phyloP scores from a whole-genome alignment of 2,888 invertebrate genomes.

The Cephus pygmeus region DNA sequence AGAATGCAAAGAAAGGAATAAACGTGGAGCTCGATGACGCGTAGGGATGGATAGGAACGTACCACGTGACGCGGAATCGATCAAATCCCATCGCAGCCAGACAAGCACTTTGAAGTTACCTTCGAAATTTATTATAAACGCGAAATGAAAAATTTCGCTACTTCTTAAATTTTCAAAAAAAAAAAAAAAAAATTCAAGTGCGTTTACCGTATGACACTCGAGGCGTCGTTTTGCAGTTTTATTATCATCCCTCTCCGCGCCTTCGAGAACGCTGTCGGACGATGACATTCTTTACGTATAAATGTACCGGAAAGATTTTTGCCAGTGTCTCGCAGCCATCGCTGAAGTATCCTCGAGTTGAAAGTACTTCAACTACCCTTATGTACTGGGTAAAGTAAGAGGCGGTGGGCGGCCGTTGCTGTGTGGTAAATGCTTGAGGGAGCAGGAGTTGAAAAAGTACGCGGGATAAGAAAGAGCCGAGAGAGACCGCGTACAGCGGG shows the following conservation, averaged over 20 bases:
- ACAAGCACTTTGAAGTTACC: neutral
- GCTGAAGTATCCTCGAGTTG: neutral
- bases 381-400: conserved; percentile 35
- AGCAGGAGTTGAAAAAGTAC: neutral
- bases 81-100: neutral
- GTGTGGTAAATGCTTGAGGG: conserved; percentile 16
- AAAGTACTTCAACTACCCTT: conserved; percentile 33
- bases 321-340: neutral
- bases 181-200: neutral
- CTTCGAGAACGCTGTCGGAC: neutral
- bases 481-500: neutral
- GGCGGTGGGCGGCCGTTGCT: conserved; percentile 33
- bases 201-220: neutral
- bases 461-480: neutral
- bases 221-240: neutral
- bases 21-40: conserved; percentile 7
- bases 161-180: neutral
- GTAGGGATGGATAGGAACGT: conserved; percentile 27
- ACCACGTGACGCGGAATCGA: conserved; percentile 12
- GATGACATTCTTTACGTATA: neutral
- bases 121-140: neutral
- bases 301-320: neutral
- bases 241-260: neutral
- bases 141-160: neutral
- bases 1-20: conserved; percentile 35